Conservation (phyloP, 2,888 invertebrate species). For the Agriopis leucophaearia region DNA sequence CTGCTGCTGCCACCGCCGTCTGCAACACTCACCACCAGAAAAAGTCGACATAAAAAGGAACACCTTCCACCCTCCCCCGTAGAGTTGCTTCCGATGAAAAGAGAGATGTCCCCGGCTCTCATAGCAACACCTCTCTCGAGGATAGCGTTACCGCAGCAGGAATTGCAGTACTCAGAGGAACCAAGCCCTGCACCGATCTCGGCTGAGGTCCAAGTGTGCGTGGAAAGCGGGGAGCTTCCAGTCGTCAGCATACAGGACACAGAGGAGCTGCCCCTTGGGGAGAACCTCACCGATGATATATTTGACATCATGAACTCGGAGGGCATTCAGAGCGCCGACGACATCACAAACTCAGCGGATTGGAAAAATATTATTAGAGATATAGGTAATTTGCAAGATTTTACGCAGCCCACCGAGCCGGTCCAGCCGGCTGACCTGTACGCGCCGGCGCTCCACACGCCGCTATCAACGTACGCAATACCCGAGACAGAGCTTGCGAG, state of each 20-base stretch:
- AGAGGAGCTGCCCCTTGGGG: slow-evolving; percentile 80
- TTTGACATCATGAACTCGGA: slow-evolving; percentile 84
- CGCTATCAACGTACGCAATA: slow-evolving; percentile 65
- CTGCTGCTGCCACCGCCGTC: slow-evolving; percentile 80
- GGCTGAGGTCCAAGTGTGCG: slow-evolving; percentile 78
- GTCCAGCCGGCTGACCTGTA: slow-evolving; percentile 71
- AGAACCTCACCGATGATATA: slow-evolving; percentile 81
- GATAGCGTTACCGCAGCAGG: slow-evolving; percentile 76
- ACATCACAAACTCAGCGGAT: slow-evolving; percentile 79
- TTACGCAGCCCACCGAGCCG: slow-evolving; percentile 69
- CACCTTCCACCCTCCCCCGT: slow-evolving; percentile 70
- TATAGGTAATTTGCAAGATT: slow-evolving; percentile 81
- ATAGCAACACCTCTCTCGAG: slow-evolving; percentile 74
- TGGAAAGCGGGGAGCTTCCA: slow-evolving; percentile 80
- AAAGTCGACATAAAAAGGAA: slow-evolving; percentile 79
- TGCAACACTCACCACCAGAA: slow-evolving; percentile 63
- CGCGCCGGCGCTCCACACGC: slow-evolving; percentile 60
- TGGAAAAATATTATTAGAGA: slow-evolving; percentile 84
- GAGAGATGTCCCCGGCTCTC: slow-evolving; percentile 72
- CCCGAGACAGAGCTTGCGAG: slow-evolving; percentile 70
- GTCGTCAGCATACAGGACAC: slow-evolving; percentile 84
- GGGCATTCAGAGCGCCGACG: slow-evolving; percentile 82
- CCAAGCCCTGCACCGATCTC: slow-evolving; percentile 67
- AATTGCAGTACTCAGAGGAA: slow-evolving; percentile 74
- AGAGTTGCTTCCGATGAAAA: slow-evolving; percentile 69